Conservation (phyloP, 1,140 invertebrate genomes). For the Anagrus nilaparvatae region DNA sequence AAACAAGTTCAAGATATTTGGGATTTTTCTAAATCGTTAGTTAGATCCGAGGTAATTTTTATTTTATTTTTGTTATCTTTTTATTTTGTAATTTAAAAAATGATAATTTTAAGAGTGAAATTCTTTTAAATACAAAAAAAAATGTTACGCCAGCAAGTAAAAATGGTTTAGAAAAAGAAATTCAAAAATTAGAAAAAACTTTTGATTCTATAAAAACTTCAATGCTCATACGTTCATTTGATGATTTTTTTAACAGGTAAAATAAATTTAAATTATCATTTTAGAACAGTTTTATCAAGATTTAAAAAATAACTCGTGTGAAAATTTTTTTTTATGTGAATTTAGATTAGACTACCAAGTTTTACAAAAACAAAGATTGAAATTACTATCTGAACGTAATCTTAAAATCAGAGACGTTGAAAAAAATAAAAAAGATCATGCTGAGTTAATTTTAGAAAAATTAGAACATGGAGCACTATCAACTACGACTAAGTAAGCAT, state of each 20-base stretch:
- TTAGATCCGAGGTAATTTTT: constrained; percentile 45
- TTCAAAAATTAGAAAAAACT: constrained; percentile 38
- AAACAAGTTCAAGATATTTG: constrained; percentile 46
- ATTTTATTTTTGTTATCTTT: neutral
- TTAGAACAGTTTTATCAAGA: neutral
- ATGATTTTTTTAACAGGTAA: constrained; percentile 43
- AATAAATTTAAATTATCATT: constrained; percentile 22
- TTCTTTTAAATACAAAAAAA: constrained; percentile 32
- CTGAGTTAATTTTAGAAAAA: constrained; percentile 41
- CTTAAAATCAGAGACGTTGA: constrained; percentile 41
- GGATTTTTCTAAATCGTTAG: constrained; percentile 45
- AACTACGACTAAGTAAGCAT: constrained; percentile 39
- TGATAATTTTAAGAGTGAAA: constrained; percentile 34
- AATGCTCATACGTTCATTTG: constrained; percentile 34
- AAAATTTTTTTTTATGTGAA: constrained; percentile 26
- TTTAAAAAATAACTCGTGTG: neutral
- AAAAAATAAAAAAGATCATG: constrained; percentile 45
- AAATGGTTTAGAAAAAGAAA: constrained; percentile 34
- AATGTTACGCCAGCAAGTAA: constrained; percentile 21
- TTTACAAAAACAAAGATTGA: constrained; percentile 42
- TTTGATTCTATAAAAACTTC: constrained; percentile 37
- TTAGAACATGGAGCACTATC: constrained; percentile 48
- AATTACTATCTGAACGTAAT: constrained; percentile 40
- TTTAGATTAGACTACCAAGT: constrained; percentile 48
- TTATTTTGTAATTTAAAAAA: neutral